Evolutionary conservation across 2,113 vertebrate species (phyloP), one percentile per base, ranked within the genome.

Genomic region (Notarius quadriscutis): DNA sequence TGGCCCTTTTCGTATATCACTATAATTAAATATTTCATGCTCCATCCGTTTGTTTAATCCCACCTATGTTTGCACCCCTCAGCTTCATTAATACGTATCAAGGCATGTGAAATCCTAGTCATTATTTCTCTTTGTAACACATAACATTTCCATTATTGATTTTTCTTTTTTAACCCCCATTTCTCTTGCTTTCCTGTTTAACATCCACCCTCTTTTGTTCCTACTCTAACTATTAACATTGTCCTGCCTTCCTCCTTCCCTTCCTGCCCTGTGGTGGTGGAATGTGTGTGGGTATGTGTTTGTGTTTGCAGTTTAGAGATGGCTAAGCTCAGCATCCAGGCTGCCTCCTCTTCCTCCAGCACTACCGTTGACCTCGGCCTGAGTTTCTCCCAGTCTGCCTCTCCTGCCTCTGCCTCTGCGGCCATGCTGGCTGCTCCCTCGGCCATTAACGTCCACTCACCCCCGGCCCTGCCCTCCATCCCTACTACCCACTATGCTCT

Each of bases 241-340:
- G 83, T 81, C 60, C 79, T 88, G 79, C n/a, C 87, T 89, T 41
- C 58, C 62, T 0, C 92, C 92, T 92, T 93, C 80, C 91, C 93
- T 89, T 90, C 93, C 92, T 92, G 93, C 92, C 92, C 92, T 89
- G 92, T 94, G 86, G 51, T 78, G 87, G 62, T 65, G 69, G 86
- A 53, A 34, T 83, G 81, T 63, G 50, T 75, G 50, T 83, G 80
- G 81, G 81, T 83, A 30, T 83, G 58, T 75, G 30, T 95, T 94
- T 94, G 95, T 93, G 92, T 93, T 95, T 95, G 94, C 96, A 98
- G 97, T 94, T 96, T 98, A 97, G 97, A 98, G 96, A 97, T 98
- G 97, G 97, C 97, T 97, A 97, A 97, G 96, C 96, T 97, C 96
- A 97, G 96, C 96, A 97, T 96, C 96, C 97, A 97, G 96, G 95